Base-by-base conservation (phyloP, 35 echinoderm and acorn worm species). In the Heliocidaris erythrogramma region DNA sequence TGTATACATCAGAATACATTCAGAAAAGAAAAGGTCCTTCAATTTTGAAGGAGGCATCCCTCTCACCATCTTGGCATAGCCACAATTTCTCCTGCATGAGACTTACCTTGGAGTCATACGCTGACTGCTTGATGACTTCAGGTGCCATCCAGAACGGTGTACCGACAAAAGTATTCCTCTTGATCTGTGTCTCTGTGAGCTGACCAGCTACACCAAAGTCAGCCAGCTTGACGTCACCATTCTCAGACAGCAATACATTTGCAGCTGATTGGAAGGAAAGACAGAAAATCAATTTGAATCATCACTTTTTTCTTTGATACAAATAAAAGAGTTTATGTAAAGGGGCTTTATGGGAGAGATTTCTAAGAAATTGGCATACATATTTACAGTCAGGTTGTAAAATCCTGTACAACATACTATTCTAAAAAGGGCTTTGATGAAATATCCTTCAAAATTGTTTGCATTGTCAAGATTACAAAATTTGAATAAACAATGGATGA, bases 131-230 rank as follows among this genome's bases (percentile, higher is more conserved):
- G 47, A 99, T 99, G 48, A 99, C 98, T 92, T 99, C 98, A 8
- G 98, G 98, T 5, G 98, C 98, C 98, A 99, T 99, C 98, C 98
- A 99, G 93, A 99, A 99, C 16, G 98, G 98, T 32, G 98, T 99
- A 5, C 98, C 98, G 53, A 99, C 98, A 91, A 99, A 99, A 0
- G 98, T 99, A 69, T 99, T 99, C 30, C 98, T 97, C 60, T 97
- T 99, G 27, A 96, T 97, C 50, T 97, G 98, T 17, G 98, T 99
- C 86, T 99, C 98, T 32, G 98, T 99, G 18, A 99, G 95, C 94
- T 99, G 98, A 71, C 98, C 98, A 9, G 98, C 98, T 12, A 99
- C 98, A 59, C 98, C 98, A 71, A 99, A 99, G 93, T 99, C 98
- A 17, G 98, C 98, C 52, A 99, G 95, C 91, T 99, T 99, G 31